Base-by-base conservation (phyloP, 2,113 vertebrate species). In the Acanthisitta chloris region DNA sequence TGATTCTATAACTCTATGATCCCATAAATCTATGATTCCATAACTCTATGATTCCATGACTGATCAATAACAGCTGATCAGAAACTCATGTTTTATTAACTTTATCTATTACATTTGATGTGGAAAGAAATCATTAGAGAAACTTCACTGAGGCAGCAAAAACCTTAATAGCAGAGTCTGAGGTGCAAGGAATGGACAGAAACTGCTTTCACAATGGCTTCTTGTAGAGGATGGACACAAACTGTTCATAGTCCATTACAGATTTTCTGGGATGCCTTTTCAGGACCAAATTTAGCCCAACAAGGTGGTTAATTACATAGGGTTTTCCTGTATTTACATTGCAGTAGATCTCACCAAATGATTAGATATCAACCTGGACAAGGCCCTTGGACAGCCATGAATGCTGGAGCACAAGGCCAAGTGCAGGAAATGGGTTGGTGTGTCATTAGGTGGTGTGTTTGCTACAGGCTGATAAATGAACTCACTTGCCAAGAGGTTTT, bases 301-400 rank as follows among this genome's bases (percentile, higher is more conserved):
- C 38, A 74, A 92, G 31, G 58, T 69, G 51, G 6, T 23, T 19
- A 42, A 4, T n/a, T 24, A 38, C 1, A 0, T 6, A 28, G 23
- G 20, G 1, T 4, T 80, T 83, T 59, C 51, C 49, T 54, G 21
- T 43, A 36, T 86, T 93, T 72, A 79, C 36, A 33, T 59, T 79
- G n/a, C 24, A 42, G 23, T 5, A 64, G 79, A 12, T 65, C 36
- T 55, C 59, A 81, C 65, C 85, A 88, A 90, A 45, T 57, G 74
- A 38, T 73, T 88, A 45, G 9, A 42, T 70, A 74, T 66, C 64
- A 66, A 0, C 54, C 69, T 74, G 1, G 80, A 54, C 33, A 64
- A 64, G 61, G 67, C 9, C 8, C 94, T 96, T 96, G 90, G 91
- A 82, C 58, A 78, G 82, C 88, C 67, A 36, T 88, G 90, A 95